Percentiles rank a stretch among this genome's conserved stretches.
Conservation (phyloP, 2,113 vertebrate species). For the Tragelaphus imberbis region DNA sequence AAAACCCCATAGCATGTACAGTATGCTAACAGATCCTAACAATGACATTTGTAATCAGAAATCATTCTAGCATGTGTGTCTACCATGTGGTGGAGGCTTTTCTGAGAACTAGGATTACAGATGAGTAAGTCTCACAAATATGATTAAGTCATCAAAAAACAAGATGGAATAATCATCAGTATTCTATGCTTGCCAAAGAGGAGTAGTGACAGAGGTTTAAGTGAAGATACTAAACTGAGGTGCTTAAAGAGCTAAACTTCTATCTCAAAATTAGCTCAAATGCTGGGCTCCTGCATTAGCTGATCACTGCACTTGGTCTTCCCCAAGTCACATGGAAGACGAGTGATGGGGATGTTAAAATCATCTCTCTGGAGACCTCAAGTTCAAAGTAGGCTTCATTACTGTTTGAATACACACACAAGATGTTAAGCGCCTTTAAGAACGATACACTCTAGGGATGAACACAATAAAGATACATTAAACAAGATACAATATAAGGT, state of each 20-base stretch:
- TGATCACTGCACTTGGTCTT: not conserved
- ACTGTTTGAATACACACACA: not conserved
- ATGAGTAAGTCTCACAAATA: conserved; percentile 34
- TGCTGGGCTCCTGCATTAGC: not conserved
- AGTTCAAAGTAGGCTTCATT: not conserved
- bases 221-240: not conserved
- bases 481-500: not conserved
- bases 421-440: not conserved
- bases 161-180: conserved; percentile 2
- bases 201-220: not conserved
- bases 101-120: conserved; percentile 20
- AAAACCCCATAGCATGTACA: not conserved
- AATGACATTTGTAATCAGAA: not conserved
- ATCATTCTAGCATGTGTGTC: not conserved
- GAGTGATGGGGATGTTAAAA: not conserved
- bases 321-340: not conserved
- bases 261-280: not conserved
- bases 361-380: not conserved
- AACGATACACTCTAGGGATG: not conserved
- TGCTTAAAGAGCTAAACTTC: not conserved
- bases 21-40: not conserved
- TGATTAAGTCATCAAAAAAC: conserved; percentile 33
- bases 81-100: not conserved
- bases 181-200: not conserved
- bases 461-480: not conserved